Conservation (phyloP, 2,113 vertebrate genomes). For the Podiceps cristatus region DNA sequence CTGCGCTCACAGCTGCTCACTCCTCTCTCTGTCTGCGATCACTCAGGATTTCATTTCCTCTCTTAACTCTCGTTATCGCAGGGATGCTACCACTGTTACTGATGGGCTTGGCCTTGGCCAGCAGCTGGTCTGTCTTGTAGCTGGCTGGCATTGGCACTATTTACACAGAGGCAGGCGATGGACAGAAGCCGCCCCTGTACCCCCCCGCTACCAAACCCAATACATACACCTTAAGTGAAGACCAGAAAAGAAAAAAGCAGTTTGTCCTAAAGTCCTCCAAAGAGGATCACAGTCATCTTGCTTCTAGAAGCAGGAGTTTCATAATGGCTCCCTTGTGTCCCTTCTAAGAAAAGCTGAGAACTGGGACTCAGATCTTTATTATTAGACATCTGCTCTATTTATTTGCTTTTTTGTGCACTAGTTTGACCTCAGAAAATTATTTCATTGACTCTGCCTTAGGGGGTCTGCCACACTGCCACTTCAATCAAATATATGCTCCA, state of each 20-base stretch:
- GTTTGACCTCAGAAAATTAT: not conserved
- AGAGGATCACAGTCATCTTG: not conserved
- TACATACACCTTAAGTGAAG: too few species aligned
- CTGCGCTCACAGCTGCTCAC: too few species aligned
- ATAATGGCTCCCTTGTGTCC: not conserved
- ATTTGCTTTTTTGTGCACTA: not conserved
- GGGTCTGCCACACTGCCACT: not conserved
- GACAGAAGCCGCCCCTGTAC: too few species aligned
- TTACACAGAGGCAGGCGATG: too few species aligned
- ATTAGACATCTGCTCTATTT: not conserved
- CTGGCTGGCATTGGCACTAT: too few species aligned
- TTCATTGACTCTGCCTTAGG: not conserved
- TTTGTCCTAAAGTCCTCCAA: not conserved
- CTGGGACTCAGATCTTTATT: not conserved
- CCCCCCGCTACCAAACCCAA: too few species aligned
- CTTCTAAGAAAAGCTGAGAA: not conserved
- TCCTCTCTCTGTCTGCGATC: too few species aligned
- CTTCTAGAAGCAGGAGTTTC: not conserved
- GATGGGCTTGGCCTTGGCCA: too few species aligned
- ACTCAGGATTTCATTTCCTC: too few species aligned
- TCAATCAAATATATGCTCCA: not conserved
- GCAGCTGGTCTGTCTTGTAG: too few species aligned
- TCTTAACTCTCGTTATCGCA: too few species aligned
- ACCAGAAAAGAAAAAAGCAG: not conserved
- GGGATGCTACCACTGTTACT: too few species aligned